Conservation (phyloP, 2,888 invertebrate species). For the Lampropteryx suffumata region DNA sequence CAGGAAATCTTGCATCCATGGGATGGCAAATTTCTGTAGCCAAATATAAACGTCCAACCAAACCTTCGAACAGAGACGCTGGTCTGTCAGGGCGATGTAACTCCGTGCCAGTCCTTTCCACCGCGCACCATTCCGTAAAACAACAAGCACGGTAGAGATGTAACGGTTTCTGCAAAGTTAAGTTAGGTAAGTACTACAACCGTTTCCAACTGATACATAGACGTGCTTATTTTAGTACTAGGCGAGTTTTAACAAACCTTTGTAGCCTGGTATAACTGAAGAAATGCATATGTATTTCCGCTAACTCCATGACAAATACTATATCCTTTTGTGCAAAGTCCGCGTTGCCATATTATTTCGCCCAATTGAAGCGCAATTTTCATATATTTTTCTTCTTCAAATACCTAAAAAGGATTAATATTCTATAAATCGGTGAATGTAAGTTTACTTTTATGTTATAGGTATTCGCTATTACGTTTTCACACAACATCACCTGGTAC, state of each 20-base stretch:
- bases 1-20: constrained; percentile 88
- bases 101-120: constrained; percentile 87
- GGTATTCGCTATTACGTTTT: no score
- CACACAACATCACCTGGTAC: no score
- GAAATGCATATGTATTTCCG: constrained; percentile 93
- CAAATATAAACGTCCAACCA: constrained; percentile 90
- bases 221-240: neutral
- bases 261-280: constrained; percentile 90
- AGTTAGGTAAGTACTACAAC: no score
- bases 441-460: no score
- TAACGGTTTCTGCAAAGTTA: constrained; percentile 81
- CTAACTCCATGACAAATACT: constrained; percentile 94
- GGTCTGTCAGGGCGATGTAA: constrained; percentile 90
- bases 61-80: constrained; percentile 92
- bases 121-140: constrained; percentile 92
- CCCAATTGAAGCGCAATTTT: constrained; percentile 87
- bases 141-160: constrained; percentile 89
- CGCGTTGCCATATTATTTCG: constrained; percentile 91
- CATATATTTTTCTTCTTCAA: constrained; percentile 86
- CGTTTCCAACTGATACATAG: no score
- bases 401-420: constrained; percentile 78
- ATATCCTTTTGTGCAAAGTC: constrained; percentile 91
- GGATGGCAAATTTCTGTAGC: constrained; percentile 87
- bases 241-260: constrained; percentile 66
- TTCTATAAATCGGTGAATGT: no score